Evolutionary conservation across 2,888 invertebrate genomes (phyloP), one percentile per base, ranked within the genome.

Genomic region (Polietes domitor): DNA sequence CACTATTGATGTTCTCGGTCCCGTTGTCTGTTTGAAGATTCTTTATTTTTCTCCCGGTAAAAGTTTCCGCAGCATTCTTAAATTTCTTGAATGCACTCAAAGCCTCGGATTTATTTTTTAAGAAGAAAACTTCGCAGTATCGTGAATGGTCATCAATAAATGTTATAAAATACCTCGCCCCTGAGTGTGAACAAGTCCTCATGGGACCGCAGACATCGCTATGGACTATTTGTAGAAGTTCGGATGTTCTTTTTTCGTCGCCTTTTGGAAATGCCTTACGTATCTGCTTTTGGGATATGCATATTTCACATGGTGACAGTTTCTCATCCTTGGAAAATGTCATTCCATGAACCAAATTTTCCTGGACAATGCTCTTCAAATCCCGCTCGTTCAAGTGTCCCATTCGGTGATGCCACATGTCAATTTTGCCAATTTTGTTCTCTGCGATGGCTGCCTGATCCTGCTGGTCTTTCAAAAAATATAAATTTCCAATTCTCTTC

Each of bases 11-110:
- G 65, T 88, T 88, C 86, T 89, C 88, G 41, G 83, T 80, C 61
- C 87, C 88, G 77, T 87, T 87, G 77, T 89, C 88, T 2, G 86
- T 87, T 73, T 88, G 80, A 0, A 90, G 72, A 5, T 78, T 80
- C 55, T 75, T n/a, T 71, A 88, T 73, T 63, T 80, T 78, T 43
- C 47, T 53, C n/a, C 80, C 82, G 7, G 79, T 80, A 43, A 83
- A 80, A n/a, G 24, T 83, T 41, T 86, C 80, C 7, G 70, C 65
- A 21, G 15, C 43, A 15, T 41, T 37, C 70, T 84, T 84, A 72
- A 21, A 84, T 71, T 80, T 82, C 55, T 74, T 72, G 32, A 83
- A 85, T 6, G 32, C 28, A 10, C 77, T 32, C 9, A 82, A 61
- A 10, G 82, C 83, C 0, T 86, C 79, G 9, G 80, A 78, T 65